phyloP scores from a whole-genome alignment of 2,113 vertebrate genomes.

The Gulo gulo region DNA sequence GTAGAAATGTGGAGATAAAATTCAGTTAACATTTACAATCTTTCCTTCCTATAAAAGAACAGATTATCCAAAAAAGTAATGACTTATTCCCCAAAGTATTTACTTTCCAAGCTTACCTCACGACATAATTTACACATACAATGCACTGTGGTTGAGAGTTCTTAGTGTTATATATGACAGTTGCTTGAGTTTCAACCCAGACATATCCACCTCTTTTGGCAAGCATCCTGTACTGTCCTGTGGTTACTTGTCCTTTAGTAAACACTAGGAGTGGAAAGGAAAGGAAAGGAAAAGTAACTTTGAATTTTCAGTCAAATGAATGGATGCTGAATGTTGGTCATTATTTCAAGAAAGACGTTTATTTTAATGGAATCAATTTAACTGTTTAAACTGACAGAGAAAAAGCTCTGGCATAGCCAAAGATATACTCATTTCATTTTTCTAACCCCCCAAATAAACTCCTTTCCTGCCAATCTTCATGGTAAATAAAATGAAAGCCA shows the following conservation, averaged over 20 bases:
- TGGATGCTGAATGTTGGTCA: not conserved
- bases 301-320: constrained; percentile 7
- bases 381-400: constrained; percentile 33
- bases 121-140: constrained; percentile 97
- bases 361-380: not conserved
- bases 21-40: not conserved
- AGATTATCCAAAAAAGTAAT: not conserved
- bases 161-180: constrained; percentile 98
- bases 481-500: constrained; percentile 51
- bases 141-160: constrained; percentile 99
- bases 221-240: constrained; percentile 98
- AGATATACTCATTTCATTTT: constrained; percentile 25
- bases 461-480: not conserved
- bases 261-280: constrained; percentile 89
- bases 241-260: constrained; percentile 97
- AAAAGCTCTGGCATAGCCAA: constrained; percentile 1
- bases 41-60: not conserved
- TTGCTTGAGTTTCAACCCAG: constrained; percentile 99
- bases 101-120: constrained; percentile 88
- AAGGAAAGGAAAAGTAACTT: constrained; percentile 51
- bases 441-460: constrained; percentile 23
- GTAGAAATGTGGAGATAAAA: constrained; percentile 31
- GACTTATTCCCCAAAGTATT: not conserved
- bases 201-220: constrained; percentile 97
- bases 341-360: constrained; percentile 31